Evolutionary conservation across 1,140 invertebrate species (phyloP), one percentile per base, ranked within the genome.

Genomic region (Pissodes strobi): DNA sequence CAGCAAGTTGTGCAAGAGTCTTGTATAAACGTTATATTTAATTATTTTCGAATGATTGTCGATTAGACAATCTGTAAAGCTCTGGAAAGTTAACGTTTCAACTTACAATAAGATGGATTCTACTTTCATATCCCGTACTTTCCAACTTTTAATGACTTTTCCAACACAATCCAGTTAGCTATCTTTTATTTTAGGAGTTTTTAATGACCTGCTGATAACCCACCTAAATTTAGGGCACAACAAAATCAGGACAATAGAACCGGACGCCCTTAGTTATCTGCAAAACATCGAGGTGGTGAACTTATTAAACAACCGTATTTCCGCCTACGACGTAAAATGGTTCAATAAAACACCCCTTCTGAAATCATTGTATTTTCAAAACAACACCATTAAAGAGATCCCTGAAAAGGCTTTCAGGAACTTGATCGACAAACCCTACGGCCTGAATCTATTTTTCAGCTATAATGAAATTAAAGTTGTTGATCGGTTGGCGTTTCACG

Each of bases 191-290:
- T 63, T 37, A 63, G 48, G 60, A 12, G 30, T 55, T 10, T 63
- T 63, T 19, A 63, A 63, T 38, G 21, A 49, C 4, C 49, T 63
- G 6, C 19, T 53, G 12, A 15, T 63, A 18, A 34, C 23, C 22
- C 34, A 53, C 15, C 17, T 63, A 45, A 45, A 63, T 21, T 17
- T 64, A 18, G 52, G 19, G 25, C 27, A 56, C 52, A 64, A 64
- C 30, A 64, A 41, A 51, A 48, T 64, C 13, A 46, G 43, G 27
- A 38, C 22, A 23, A 48, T 57, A 19, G 52, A 64, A 34, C 15
- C 52, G 15, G 62, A 64, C 6, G 62, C 62, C n/a, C 15, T 64
- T n/a, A 56, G 49, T 23, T 43, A 46, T 18, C 56, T 64, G 62
- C 48, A 49, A 37, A 56, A 48, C 25, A 17, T 64, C 12, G 49